Evolutionary conservation across 2,888 invertebrate genomes (phyloP), one percentile per base, ranked within the genome.

Genomic region (Fabriciana adippe): DNA sequence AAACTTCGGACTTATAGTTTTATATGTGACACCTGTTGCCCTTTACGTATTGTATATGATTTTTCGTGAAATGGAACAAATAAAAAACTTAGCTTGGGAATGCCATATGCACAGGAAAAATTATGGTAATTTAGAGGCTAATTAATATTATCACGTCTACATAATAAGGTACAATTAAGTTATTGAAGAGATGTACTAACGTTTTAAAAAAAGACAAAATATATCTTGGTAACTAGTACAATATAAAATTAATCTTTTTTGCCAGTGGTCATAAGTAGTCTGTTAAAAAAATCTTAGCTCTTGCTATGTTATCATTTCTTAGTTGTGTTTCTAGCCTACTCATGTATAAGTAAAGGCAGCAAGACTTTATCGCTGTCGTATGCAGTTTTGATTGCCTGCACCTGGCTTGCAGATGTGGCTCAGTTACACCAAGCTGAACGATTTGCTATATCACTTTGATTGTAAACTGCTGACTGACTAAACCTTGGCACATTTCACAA

Each of bases 321-420:
- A 8, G 8, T 41, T 41, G 11, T 41, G 2, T 3, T 35, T 8
- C 35, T 41, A 41, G 35, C 11, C 35, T 11, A 41, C 35, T 41
- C 35, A 47, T 57, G 26, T 57, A 26, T 57, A 45, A 14, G 45
- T 15, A 45, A 31, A 47, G n/a, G 26, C 47, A 14, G 26, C 45
- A 47, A 59, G n/a, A 41, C 8, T 59, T 60, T 64, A 70, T 67
- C 54, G 67, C 61, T 47, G 54, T 55, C 66, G 55, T 60, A 47
- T 59, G 66, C 60, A 48, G 81, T 81, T 85, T 79, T 81, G 82
- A 83, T 86, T 84, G 78, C 78, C 67, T 78, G 74, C 86, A 87
- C 86, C 87, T 87, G 87, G 80, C 75, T 73, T 75, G 73, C 82
- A 81, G 75, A 81, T 81, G 82, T 75, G 79, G 81, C 81, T 82